Conservation (phyloP, 2,113 vertebrate species). For the Zeus faber region DNA sequence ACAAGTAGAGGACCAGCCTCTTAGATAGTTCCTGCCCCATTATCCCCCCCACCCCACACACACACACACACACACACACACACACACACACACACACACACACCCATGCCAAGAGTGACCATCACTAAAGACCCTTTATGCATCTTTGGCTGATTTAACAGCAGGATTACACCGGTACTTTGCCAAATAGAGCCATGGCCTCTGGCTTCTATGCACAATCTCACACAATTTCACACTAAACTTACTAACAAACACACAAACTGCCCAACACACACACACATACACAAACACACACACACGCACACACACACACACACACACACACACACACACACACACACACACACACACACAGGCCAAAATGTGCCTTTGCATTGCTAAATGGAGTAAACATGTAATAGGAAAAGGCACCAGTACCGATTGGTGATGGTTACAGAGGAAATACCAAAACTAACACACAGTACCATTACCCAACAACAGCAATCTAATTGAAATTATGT, state of each 20-base stretch:
- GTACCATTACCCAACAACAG: too few species aligned
- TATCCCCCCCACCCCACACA: neutral
- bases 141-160: constrained; percentile 40
- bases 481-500: too few species aligned
- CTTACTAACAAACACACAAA: constrained; percentile 1
- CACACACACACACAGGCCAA: too few species aligned
- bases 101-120: constrained; percentile 24
- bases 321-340: too few species aligned
- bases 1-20: neutral
- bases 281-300: too few species aligned
- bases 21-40: constrained; percentile 6
- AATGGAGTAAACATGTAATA: neutral
- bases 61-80: neutral
- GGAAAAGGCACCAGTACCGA: neutral
- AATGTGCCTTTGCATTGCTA: too few species aligned
- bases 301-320: too few species aligned
- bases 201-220: constrained; percentile 14
- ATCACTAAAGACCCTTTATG: constrained; percentile 20
- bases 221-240: neutral
- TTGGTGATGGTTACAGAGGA: too few species aligned
- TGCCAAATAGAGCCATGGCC: constrained; percentile 29
- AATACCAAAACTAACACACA: too few species aligned
- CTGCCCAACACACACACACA: too few species aligned
- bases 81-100: constrained; percentile 6
- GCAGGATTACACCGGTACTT: constrained; percentile 31